Evolutionary conservation across 2,113 vertebrate genomes (phyloP).

Genomic region (Pavo muticus): DNA sequence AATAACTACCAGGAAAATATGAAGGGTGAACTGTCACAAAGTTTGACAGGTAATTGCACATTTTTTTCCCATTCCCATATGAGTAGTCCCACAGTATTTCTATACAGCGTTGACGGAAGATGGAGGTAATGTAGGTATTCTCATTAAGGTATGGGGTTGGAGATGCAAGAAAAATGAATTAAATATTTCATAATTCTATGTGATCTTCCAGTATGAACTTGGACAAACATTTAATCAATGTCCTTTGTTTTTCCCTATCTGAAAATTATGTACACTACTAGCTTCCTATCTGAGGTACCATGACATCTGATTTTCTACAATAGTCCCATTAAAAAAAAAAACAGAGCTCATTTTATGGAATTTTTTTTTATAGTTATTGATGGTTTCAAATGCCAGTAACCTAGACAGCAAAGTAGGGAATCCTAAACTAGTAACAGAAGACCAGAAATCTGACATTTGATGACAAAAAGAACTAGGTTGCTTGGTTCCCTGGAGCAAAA

Average conservation of each 20-base stretch:
- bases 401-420: neutral
- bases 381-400: neutral
- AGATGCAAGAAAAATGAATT: neutral
- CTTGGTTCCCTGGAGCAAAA: neutral
- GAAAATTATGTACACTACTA: neutral
- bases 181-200: neutral
- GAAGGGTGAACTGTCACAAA: slow-evolving; percentile 35
- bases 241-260: neutral
- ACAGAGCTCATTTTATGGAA: neutral
- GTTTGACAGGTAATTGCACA: slow-evolving; percentile 34
- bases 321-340: neutral
- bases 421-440: neutral
- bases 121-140: neutral
- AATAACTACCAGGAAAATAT: slow-evolving; percentile 38
- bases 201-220: neutral
- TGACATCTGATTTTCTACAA: neutral
- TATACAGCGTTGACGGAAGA: neutral
- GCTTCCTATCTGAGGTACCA: neutral
- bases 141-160: neutral
- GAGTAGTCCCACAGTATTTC: neutral
- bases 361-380: neutral
- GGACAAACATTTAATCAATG: neutral
- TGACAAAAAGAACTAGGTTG: neutral
- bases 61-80: neutral
- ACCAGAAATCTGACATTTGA: neutral